Conservation (phyloP, 2,888 invertebrate species). For the Synanthedon tipuliformis region DNA sequence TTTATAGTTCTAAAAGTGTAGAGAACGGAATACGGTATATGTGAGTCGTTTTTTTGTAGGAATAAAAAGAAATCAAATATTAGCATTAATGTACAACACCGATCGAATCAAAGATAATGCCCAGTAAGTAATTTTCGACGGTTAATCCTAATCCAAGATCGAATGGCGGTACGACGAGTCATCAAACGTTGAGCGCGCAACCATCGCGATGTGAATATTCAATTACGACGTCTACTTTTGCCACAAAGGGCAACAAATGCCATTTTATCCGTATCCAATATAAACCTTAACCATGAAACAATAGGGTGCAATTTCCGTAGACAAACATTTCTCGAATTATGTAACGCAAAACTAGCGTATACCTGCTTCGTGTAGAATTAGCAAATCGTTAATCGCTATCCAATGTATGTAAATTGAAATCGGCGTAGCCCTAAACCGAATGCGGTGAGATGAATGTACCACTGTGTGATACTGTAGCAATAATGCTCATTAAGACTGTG, state of each 20-base stretch:
- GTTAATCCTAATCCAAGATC: not conserved
- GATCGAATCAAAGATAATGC: not conserved
- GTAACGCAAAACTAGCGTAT: not conserved
- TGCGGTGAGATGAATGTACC: conserved; percentile 1
- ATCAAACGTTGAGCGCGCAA: conserved; percentile 34
- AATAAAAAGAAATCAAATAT: too few species aligned
- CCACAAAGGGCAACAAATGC: conserved; percentile 14
- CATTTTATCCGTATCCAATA: conserved; percentile 10
- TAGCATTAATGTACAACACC: not conserved
- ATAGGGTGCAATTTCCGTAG: conserved; percentile 7
- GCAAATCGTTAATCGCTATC: conserved; percentile 29
- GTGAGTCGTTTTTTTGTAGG: too few species aligned
- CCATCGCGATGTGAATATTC: conserved; percentile 50
- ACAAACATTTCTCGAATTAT: conserved; percentile 1
- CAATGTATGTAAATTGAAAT: conserved; percentile 41
- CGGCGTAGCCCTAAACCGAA: conserved; percentile 16
- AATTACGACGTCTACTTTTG: conserved; percentile 36
- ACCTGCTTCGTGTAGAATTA: conserved; percentile 23
- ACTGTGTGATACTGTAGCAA: not conserved
- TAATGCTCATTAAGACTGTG: not conserved
- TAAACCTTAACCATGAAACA: conserved; percentile 14
- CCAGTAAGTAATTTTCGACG: not conserved
- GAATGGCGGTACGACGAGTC: conserved; percentile 16
- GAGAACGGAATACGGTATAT: too few species aligned
- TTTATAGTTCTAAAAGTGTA: too few species aligned